These are phyloP conservation scores for Vidua macroura DNA, from an alignment of 2,113 vertebrate genomes.

Conservation along the genomic window DNA sequence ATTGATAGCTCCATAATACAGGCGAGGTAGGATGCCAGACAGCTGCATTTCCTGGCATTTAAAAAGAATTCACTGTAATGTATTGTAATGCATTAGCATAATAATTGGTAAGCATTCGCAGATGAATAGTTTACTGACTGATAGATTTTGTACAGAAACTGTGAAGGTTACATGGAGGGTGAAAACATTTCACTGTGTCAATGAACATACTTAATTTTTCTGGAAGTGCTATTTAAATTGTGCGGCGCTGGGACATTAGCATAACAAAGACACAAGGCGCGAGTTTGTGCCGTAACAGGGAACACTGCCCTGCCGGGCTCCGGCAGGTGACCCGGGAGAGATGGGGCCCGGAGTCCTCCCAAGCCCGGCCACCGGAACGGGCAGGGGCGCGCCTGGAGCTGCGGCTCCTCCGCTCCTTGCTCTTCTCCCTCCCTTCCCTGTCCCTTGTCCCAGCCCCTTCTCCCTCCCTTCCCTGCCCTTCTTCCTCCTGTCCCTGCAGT, in stretches of 20 bases:
- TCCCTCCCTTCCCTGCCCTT: background rate
- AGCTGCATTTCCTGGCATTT: constrained; percentile 78
- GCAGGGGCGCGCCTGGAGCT: background rate
- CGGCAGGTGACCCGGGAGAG: constrained; percentile 43
- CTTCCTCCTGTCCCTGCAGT: no score
- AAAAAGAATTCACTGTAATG: constrained; percentile 78
- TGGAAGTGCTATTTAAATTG: constrained; percentile 82
- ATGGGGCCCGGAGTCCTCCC: background rate
- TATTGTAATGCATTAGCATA: constrained; percentile 84
- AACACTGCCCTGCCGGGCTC: constrained; percentile 47
- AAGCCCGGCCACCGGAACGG: background rate
- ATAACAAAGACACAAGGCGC: constrained; percentile 77
- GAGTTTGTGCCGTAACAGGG: constrained; percentile 60
- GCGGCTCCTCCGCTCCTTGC: background rate
- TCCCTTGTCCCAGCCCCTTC: fast-evolving
- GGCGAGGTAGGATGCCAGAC: constrained; percentile 65
- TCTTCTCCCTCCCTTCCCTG: fast-evolving
- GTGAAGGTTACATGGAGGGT: constrained; percentile 82
- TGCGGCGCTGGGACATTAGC: constrained; percentile 71
- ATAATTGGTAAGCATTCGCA: constrained; percentile 86
- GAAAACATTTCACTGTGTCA: constrained; percentile 86
- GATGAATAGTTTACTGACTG: constrained; percentile 85
- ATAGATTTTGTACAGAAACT: constrained; percentile 84
- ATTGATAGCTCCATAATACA: constrained; percentile 67
- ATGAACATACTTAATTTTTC: constrained; percentile 86